Evolutionary conservation across 64 coral and sea anemone genomes (phyloP), one percentile per base, ranked within the genome.

Genomic region (Cladopsammia gracilis): DNA sequence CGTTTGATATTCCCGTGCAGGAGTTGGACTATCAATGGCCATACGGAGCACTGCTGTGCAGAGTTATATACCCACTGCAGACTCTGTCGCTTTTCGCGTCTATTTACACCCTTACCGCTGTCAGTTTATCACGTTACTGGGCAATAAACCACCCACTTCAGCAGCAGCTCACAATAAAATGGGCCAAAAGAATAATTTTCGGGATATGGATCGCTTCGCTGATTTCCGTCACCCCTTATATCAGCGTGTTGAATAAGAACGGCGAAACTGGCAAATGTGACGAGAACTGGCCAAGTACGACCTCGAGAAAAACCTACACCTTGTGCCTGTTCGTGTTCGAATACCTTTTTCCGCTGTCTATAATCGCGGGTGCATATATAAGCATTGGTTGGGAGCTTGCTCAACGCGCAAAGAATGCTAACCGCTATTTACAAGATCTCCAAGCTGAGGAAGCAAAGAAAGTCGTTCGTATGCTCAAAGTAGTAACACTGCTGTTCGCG

Each of bases 81-180:
- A 95, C 94, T 19, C 42, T 81, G 56, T 52, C 89, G 2, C 89
- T 91, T 15, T 91, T 90, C 15, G 94, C 89, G 3, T 95, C 94
- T n/a, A 79, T 90, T 48, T 95, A 79, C 60, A 95, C 94, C 7
- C 64, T 95, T 34, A 95, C 94, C 4, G 89, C 94, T 56, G 83
- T 95, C 13, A 91, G 94, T 73, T 69, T 95, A 43, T 91, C 94
- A 10, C 80, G 94, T 16, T 95, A 87, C 56, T 95, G 94, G 94
- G 94, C 94, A 4, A 90, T 95, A 59, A 84, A 87, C 9, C 80
- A 95, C 19, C 94, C 94, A 6, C 73, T 95, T 22, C 54, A 73
- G 10, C 66, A 48, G 52, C 93, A 95, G 54, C 70, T 95, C 11
- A 77, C 84, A 6, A 85, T 71, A 24, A 74, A 69, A 22, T 62